Evolutionary conservation across 2,113 vertebrate genomes (phyloP), one percentile per base, ranked within the genome.

Genomic region (Sminthopsis crassicaudata): DNA sequence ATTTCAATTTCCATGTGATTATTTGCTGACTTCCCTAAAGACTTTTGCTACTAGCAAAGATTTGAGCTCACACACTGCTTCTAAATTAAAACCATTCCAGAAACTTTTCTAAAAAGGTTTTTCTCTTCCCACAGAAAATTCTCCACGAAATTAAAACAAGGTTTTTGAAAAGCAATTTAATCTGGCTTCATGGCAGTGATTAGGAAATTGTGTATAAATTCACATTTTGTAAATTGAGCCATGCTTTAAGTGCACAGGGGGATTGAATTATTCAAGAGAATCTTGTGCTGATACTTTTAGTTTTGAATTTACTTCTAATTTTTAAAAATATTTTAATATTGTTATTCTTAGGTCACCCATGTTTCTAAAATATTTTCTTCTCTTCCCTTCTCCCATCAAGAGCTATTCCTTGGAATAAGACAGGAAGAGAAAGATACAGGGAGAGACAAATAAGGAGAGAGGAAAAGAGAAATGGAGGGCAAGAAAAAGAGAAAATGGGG

Each of bases 101-200:
- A 42, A 84, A 84, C n/a, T 84, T 84, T 84, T 42, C n/a, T 42
- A 42, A 84, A 67, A 84, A 84, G 67, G 67, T 84, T 84, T 84
- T 84, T 84, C 67, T 84, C 67, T 84, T 84, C 67, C 67, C 67
- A 84, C n/a, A 84, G 67, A 84, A 84, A 84, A 84, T 84, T 84
- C 36, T 84, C 67, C 19, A 84, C 67, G 42, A 84, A 84, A 42
- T 84, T 84, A 84, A 84, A 84, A 84, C 67, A 84, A 84, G 67
- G 36, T 19, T 84, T 84, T 84, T 84, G 67, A 84, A 84, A 84
- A 84, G 67, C 67, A 84, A 84, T 84, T 84, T 84, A 84, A 84
- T 84, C 67, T 84, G 19, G 6, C 67, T 84, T 84, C 67, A 84
- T 84, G n/a, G 36, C 36, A 84, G 67, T 84, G 67, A 84, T 84